phyloP scores from a whole-genome alignment of 2,888 invertebrate genomes.

The Platycheirus albimanus region DNA sequence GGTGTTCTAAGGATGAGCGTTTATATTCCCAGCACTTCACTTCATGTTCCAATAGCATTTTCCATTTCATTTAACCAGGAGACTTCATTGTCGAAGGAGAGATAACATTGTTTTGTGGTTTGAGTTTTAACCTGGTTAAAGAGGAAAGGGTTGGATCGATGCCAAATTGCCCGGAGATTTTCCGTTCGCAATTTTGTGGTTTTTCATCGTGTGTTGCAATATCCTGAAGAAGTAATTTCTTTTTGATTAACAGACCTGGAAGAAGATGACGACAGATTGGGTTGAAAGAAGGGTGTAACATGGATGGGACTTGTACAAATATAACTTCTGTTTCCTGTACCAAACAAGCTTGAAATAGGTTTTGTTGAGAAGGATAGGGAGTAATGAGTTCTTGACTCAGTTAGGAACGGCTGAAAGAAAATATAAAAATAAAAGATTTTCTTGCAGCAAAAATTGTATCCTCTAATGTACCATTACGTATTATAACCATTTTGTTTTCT shows the following conservation, averaged over 20 bases:
- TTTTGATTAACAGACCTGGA: neutral
- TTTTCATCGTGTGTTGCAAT: conserved; percentile 12
- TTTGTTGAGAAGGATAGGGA: no score
- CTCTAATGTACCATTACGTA: no score
- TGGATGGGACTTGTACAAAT: no score
- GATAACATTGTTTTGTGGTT: conserved; percentile 26
- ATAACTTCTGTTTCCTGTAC: no score
- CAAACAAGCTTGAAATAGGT: no score
- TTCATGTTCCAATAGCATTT: neutral
- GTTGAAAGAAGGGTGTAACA: neutral
- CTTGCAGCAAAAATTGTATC: no score
- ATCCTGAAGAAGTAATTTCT: conserved; percentile 20
- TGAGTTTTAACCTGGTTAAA: neutral
- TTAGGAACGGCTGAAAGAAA: no score
- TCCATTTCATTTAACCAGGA: conserved; percentile 4
- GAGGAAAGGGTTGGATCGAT: conserved; percentile 7
- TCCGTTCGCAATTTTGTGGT: conserved; percentile 16
- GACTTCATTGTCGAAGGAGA: conserved; percentile 23
- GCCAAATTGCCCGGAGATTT: conserved; percentile 8
- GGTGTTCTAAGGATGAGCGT: neutral
- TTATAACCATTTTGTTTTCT: no score
- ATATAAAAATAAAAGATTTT: no score
- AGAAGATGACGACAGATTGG: neutral
- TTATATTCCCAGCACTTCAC: neutral
- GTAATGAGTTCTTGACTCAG: no score